Percentiles rank a stretch among this genome's conserved stretches.
These are phyloP conservation scores for Turnix velox DNA, from an alignment of 2,113 vertebrate species.

Conservation along the genomic window DNA sequence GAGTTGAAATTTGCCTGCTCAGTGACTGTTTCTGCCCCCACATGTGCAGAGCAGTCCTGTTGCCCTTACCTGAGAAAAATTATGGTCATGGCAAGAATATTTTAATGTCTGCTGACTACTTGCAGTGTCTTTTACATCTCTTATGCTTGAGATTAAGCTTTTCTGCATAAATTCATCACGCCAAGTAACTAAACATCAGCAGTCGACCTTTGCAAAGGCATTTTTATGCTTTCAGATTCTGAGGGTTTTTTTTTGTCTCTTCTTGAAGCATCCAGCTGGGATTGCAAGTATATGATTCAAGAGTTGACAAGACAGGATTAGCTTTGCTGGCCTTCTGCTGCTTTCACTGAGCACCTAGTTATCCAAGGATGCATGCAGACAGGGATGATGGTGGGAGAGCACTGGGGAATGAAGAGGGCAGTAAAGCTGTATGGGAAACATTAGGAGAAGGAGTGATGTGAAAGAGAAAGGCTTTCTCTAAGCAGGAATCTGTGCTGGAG, in stretches of 20 bases:
- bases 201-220: background rate
- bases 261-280: background rate
- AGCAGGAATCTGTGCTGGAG: background rate
- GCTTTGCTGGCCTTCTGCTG: background rate
- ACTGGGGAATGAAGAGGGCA: rapidly evolving
- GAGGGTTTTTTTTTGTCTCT: background rate
- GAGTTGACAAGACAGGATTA: background rate
- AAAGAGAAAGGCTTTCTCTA: background rate
- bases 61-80: background rate
- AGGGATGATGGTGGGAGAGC: background rate
- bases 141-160: background rate
- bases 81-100: background rate
- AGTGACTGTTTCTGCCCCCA: background rate
- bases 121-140: background rate
- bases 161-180: background rate
- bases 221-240: background rate
- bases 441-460: background rate
- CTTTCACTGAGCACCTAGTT: background rate
- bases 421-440: background rate
- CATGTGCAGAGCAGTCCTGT: background rate
- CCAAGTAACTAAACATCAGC: background rate
- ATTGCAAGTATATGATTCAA: background rate
- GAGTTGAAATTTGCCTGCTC: background rate
- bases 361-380: background rate
- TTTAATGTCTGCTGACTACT: background rate